Conservation (phyloP, 2,113 vertebrate species). For the Chitala chitala region DNA sequence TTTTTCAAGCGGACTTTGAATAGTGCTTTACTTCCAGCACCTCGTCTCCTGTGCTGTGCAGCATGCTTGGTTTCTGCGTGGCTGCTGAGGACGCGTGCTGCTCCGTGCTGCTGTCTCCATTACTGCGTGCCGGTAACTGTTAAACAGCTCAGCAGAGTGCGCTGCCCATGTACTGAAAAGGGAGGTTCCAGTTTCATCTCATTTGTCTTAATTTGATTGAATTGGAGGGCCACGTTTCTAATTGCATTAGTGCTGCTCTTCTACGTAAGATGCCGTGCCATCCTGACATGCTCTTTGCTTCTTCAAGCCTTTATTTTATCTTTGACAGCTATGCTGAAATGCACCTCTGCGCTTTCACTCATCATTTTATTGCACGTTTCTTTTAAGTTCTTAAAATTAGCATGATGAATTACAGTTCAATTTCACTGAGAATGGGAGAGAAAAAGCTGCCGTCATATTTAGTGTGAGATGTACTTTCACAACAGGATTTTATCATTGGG, state of each 20-base stretch:
- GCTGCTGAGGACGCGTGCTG: too few relatives aligned
- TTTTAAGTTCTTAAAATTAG: slow-evolving; percentile 8
- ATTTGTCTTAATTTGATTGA: slow-evolving; percentile 65
- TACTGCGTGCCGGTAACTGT: slow-evolving; percentile 57
- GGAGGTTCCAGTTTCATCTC: slow-evolving; percentile 51
- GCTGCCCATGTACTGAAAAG: slow-evolving; percentile 58
- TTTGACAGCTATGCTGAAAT: not conserved
- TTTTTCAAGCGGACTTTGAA: slow-evolving; percentile 46
- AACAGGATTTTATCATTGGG: not conserved
- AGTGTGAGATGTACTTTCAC: too few relatives aligned
- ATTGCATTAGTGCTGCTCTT: slow-evolving; percentile 53
- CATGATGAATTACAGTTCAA: not conserved
- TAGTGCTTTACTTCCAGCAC: too few relatives aligned
- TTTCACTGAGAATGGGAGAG: too few relatives aligned
- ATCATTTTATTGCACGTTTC: not conserved
- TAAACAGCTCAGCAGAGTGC: slow-evolving; percentile 63
- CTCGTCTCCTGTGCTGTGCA: too few relatives aligned
- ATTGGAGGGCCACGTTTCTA: slow-evolving; percentile 61
- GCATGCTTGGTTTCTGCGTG: too few relatives aligned
- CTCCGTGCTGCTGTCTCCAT: slow-evolving; percentile 62
- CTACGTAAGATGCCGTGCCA: not conserved
- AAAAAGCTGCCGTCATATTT: too few relatives aligned
- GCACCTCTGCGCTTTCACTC: slow-evolving; percentile 1
- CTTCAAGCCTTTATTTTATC: too few relatives aligned
- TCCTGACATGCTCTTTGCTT: not conserved